Base-by-base conservation (phyloP, 2,113 vertebrate genomes). In the Solenodon paradoxus region DNA sequence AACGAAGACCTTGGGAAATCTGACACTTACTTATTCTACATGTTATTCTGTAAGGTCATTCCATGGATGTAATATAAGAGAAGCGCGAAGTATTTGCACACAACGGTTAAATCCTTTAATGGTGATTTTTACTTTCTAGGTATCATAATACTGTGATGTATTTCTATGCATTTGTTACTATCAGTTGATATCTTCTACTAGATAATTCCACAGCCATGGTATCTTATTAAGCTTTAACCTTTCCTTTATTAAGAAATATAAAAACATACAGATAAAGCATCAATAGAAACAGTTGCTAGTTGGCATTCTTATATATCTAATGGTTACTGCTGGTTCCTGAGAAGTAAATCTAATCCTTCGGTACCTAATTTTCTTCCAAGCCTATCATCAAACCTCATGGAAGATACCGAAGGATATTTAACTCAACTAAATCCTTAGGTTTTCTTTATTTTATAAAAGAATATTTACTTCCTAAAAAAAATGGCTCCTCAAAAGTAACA, bases 201-300 rank as follows among this genome's bases (percentile, higher is more conserved):
- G 71, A 19, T 88, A 92, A 90, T 79, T 88, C 45, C 68, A 64
- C 51, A 84, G 42, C 68, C 53, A 61, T 19, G 7, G 28, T 53
- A 71, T 88, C 63, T 91, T 91, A 88, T 91, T 93, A 93, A 87
- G 47, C 32, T 1, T 63, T 95, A 95, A 81, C 71, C 59, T 95
- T 97, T 93, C 78, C 59, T 91, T 91, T 93, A 85, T 79, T 83
- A 96, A 88, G 32, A 87, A 90, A 94, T 91, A 75, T 66, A 40
- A 91, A 94, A 89, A 84, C 53, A 82, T 71, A 84, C 38, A 85
- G 53, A 53, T 88, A 93, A 91, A 91, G 59, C 53, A 45, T 85
- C 83, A 93, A 93, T 96, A 91, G 93, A 85, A 93, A 71, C 55
- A 77, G 90, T 77, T 81, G 30, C 84, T 93, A 77, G 6, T 59